These are phyloP conservation scores for Merodon equestris DNA, from an alignment of 2,888 invertebrate species.

Conservation along the genomic window DNA sequence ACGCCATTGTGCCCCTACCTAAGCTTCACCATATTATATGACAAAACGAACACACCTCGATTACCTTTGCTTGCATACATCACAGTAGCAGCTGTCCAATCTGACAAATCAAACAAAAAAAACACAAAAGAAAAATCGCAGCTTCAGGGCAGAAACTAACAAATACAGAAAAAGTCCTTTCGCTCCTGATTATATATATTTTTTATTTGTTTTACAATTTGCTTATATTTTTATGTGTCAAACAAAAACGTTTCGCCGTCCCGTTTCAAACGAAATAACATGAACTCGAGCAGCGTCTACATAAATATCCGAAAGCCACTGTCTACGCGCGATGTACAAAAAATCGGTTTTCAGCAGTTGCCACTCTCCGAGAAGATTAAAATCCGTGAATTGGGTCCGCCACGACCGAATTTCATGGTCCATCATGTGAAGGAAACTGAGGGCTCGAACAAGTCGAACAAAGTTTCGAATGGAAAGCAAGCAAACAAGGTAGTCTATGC, in stretches of 20 bases:
- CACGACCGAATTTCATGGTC: slow-evolving; percentile 37
- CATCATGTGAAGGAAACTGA: slow-evolving; percentile 1
- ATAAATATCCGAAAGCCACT: slow-evolving; percentile 12
- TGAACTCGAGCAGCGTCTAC: slow-evolving; percentile 7
- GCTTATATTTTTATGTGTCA: slow-evolving; percentile 13
- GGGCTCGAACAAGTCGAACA: not conserved
- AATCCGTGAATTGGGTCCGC: slow-evolving; percentile 47
- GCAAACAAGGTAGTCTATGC: not conserved
- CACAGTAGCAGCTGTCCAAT: too few species aligned
- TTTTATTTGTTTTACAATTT: too few species aligned
- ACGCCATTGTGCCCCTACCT: too few species aligned
- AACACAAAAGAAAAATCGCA: too few species aligned
- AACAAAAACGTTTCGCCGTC: not conserved
- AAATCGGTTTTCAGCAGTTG: slow-evolving; percentile 32
- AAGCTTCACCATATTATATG: too few species aligned
- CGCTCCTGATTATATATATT: too few species aligned
- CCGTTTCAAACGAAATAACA: slow-evolving; percentile 4
- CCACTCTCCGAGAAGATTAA: slow-evolving; percentile 34
- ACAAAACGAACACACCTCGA: too few species aligned
- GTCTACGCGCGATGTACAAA: slow-evolving; percentile 23
- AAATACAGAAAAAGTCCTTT: too few species aligned
- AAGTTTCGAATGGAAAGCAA: slow-evolving; percentile 2
- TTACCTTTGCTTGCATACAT: too few species aligned
- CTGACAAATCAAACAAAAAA: too few species aligned
- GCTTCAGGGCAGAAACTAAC: too few species aligned